Percentiles rank a stretch among this genome's conserved stretches.
phyloP scores from a whole-genome alignment of 2,797 vertebrate genomes.

The Muscicapa striata region DNA sequence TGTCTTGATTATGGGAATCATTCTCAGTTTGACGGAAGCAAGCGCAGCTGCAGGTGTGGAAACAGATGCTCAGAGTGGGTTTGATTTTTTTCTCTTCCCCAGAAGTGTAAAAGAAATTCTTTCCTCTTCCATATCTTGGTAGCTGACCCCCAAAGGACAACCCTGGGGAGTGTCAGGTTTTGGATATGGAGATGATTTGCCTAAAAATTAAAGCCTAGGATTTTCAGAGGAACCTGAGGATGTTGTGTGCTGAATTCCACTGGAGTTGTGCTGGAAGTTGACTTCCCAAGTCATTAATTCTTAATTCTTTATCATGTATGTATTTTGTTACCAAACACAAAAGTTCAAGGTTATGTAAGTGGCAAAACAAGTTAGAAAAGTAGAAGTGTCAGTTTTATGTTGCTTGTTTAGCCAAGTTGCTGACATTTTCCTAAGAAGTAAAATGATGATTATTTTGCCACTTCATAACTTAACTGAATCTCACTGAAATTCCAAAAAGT shows the following conservation, averaged over 20 bases:
- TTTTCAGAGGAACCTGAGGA: neutral
- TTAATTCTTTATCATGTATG: neutral
- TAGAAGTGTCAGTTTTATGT: neutral
- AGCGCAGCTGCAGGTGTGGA: neutral
- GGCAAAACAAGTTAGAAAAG: neutral
- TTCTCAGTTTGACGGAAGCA: neutral
- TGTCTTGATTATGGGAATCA: neutral
- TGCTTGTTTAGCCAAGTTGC: neutral
- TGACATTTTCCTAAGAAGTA: neutral
- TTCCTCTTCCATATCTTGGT: neutral
- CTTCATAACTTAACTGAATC: neutral
- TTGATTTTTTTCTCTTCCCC: neutral
- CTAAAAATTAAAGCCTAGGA: neutral
- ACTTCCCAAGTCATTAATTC: neutral
- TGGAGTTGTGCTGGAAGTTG: neutral
- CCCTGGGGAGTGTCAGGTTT: neutral
- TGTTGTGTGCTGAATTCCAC: neutral
- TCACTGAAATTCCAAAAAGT: neutral
- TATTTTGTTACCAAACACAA: neutral
- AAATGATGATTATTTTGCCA: neutral
- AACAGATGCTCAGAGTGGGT: neutral
- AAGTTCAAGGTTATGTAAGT: neutral
- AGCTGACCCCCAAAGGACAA: neutral
- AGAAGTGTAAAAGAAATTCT: neutral
- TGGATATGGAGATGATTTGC: neutral